Conservation (phyloP, 2,797 vertebrate species). For the Myotis vivesi region DNA sequence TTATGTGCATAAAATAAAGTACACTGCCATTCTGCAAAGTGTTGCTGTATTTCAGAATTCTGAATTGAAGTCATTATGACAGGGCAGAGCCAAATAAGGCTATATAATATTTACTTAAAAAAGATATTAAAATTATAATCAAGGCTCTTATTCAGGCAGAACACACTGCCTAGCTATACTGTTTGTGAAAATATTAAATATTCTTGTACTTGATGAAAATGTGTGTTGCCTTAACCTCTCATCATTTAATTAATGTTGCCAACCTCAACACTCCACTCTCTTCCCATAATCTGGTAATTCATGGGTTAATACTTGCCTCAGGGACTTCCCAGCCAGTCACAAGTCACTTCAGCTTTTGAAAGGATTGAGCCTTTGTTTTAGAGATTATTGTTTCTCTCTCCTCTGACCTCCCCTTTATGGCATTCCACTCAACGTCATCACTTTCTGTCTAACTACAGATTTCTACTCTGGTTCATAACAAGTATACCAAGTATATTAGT, state of each 20-base stretch:
- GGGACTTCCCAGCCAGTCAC: background rate
- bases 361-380: background rate
- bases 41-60: background rate
- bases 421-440: background rate
- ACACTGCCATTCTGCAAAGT: background rate
- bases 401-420: background rate
- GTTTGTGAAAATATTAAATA: background rate
- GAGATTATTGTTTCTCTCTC: background rate
- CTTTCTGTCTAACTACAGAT: background rate
- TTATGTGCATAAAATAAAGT: background rate
- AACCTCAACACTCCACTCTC: fast-evolving
- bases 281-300: background rate
- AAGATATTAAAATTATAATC: background rate
- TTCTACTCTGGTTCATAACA: background rate
- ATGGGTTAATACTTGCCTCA: background rate
- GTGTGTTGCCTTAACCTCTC: background rate
- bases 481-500: background rate
- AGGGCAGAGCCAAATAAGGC: background rate
- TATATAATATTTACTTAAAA: background rate
- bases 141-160: background rate
- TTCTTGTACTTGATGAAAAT: background rate
- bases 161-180: background rate
- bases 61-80: background rate
- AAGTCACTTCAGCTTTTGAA: background rate
- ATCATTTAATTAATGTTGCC: background rate